Evolutionary conservation across 2,113 vertebrate genomes (phyloP), one percentile per base, ranked within the genome.

Genomic region (Lepisosteus oculatus): DNA sequence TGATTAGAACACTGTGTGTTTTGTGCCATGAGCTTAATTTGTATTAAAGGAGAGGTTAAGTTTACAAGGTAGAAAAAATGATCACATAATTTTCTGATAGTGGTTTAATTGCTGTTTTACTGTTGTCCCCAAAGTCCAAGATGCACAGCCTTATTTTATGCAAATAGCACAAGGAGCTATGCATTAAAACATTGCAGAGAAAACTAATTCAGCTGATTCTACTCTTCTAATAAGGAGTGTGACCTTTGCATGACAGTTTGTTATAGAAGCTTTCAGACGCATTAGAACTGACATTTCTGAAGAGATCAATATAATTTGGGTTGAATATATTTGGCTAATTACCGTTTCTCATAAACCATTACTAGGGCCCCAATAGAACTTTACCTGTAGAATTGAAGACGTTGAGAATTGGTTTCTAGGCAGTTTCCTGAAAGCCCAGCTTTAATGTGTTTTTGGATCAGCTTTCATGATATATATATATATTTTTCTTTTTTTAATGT

Each of bases 271-370:
- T 65, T 65, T 65, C 62, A 65, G 29, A 65, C 64, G 78, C 73
- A 80, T 14, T 51, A 74, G 55, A 75, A 70, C 42, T 83, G 74
- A 81, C 72, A 82, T 71, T 78, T 78, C 66, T 61, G 71, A 45
- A 41, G 59, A 17, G 70, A 72, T 77, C 0, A 1, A 9, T 78
- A 83, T 79, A 78, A 78, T 85, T 80, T 72, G 55, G 1, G 82
- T 83, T 79, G 77, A 79, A 79, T 76, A 78, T 79, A 77, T 72
- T 77, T 78, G 69, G 29, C 72, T 85, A 80, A 85, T 83, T 85
- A 74, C 74, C 9, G 13, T 65, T 65, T 65, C 42, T 9, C 62
- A 65, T 8, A 29, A 6, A 65, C 29, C 62, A 65, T 65, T 65
- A 5, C 62, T 59, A 29, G 57, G 57, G n/a, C 57, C 57, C 11